These are phyloP conservation scores for Drosophila baimaii DNA, from an alignment of 1,140 invertebrate species.

Conservation along the genomic window DNA sequence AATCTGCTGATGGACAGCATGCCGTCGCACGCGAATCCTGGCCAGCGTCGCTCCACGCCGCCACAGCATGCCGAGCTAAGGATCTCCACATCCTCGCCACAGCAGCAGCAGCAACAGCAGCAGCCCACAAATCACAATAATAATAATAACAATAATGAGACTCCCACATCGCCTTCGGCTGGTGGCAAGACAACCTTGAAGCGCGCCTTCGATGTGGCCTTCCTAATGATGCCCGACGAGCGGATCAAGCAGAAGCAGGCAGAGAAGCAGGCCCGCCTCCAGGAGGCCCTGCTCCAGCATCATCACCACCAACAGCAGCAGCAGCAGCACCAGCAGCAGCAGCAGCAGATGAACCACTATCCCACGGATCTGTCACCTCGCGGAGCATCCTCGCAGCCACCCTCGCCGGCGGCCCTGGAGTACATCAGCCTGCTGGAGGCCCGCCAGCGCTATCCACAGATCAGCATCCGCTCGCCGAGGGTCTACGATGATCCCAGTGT, in stretches of 20 bases:
- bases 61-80: conserved; percentile 67
- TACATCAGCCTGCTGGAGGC: conserved; percentile 73
- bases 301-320: conserved; percentile 64
- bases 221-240: conserved; percentile 93
- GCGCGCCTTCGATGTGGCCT: conserved; percentile 94
- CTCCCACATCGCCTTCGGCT: conserved; percentile 24
- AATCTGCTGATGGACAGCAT: conserved; percentile 84
- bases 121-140: conserved; percentile 21
- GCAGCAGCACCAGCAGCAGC: conserved; percentile 54
- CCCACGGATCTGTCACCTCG: conserved; percentile 67
- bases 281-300: conserved; percentile 82
- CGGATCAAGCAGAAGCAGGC: conserved; percentile 89
- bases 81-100: conserved; percentile 63
- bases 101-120: conserved; percentile 39
- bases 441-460: conserved; percentile 75
- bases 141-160: conserved; percentile 63
- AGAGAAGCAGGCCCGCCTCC: conserved; percentile 86
- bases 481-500: conserved; percentile 82
- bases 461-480: conserved; percentile 69
- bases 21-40: conserved; percentile 61
- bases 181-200: conserved; percentile 85
- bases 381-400: conserved; percentile 63
- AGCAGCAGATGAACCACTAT: conserved; percentile 53
- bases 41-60: conserved; percentile 56
- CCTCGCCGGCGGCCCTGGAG: conserved; percentile 67